Conservation (phyloP, 2,113 vertebrate genomes). For the Cepphus grylle region DNA sequence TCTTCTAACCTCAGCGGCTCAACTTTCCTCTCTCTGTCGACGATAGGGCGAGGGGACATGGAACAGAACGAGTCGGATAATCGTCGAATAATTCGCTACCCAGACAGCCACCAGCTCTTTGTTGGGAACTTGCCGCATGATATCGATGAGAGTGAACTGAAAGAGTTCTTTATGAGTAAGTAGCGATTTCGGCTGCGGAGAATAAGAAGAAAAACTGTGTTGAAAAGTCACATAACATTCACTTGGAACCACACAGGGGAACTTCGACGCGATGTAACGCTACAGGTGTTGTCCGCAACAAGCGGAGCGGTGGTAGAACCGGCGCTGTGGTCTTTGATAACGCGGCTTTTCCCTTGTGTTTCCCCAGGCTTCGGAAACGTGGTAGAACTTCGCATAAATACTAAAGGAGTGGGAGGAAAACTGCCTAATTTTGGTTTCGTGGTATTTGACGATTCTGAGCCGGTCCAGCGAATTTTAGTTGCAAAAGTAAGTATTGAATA, state of each 20-base stretch:
- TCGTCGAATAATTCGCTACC: slow-evolving; percentile 87
- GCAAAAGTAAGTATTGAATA: slow-evolving; percentile 87
- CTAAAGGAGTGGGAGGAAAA: slow-evolving; percentile 95
- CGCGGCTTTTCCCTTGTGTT: not conserved
- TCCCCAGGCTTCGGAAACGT: slow-evolving; percentile 90
- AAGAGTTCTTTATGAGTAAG: slow-evolving; percentile 97
- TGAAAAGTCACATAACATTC: rapidly evolving
- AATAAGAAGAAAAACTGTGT: not conserved
- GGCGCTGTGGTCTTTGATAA: rapidly evolving
- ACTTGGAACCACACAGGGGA: rapidly evolving
- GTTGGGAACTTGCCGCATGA: slow-evolving; percentile 94
- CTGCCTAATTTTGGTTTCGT: slow-evolving; percentile 98
- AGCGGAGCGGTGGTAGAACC: not conserved
- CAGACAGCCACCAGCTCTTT: slow-evolving; percentile 95
- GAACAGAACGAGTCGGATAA: slow-evolving; percentile 88
- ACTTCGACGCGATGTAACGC: rapidly evolving
- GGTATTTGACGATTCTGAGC: slow-evolving; percentile 95
- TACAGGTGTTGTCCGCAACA: not conserved
- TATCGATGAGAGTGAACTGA: slow-evolving; percentile 92
- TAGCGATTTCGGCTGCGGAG: not conserved
- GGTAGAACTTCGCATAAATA: slow-evolving; percentile 97
- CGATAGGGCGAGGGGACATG: slow-evolving; percentile 80
- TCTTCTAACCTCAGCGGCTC: not conserved
- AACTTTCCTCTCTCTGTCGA: not conserved
- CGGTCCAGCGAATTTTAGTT: slow-evolving; percentile 95